Evolutionary conservation across 2,888 invertebrate species (phyloP), one percentile per base, ranked within the genome.

Genomic region (Galerucella nymphaeae): DNA sequence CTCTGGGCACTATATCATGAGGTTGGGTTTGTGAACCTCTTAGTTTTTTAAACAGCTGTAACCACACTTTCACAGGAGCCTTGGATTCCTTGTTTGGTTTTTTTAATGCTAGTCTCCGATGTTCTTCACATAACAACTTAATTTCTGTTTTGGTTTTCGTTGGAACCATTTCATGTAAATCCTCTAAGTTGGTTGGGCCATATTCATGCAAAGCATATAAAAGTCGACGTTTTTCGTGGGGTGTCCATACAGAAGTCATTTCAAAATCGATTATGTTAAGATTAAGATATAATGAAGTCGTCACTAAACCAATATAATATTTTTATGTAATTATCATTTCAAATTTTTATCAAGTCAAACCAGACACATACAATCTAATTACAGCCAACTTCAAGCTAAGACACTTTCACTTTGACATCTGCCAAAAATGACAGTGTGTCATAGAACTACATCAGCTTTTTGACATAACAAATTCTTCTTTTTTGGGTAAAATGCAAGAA

Each of bases 61-160:
- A 80, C 86, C 86, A 86, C 69, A 80, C 73, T 68, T 82, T 82
- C 14, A 84, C 78, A 8, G 82, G 78, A 59, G 81, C 69, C 9
- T 79, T 72, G 30, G 61, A 71, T n/a, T 71, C 62, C 10, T 57
- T 55, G 18, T 66, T 62, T 8, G 68, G 73, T 20, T 75, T 76
- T 61, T 65, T 68, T 14, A 77, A 45, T 20, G 78, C 84, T 58
- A 80, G 45, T 61, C 76, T 79, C 70, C 80, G 79, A 76, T 84
- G 83, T 66, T 82, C 79, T 16, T 79, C 77, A 55, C 85, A 82
- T 53, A 81, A 80, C 3, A 68, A 64, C 62, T 81, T 76, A 30
- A 86, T 81, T 63, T 84, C 82, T 14, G 71, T 69, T 42, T 82
- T 73, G 2, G 80, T 80, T 80, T 82, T 85, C 10, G 78, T 67